Base-by-base conservation (phyloP, 2,888 invertebrate species). In the Malthinus seriepunctatus region DNA sequence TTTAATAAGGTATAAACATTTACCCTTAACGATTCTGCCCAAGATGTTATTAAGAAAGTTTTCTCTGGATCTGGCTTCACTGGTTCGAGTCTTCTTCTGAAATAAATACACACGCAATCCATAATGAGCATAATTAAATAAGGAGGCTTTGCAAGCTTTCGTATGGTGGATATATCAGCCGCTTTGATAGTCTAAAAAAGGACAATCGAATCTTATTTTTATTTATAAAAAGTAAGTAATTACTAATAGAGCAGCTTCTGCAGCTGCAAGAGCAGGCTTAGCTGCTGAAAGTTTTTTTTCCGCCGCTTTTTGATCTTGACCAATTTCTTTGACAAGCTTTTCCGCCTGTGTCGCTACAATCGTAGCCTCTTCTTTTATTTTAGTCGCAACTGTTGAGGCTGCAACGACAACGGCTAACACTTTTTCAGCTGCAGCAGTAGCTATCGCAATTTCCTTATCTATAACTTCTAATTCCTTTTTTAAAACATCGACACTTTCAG, bases 121-220 rank as follows among this genome's bases (percentile, higher is more conserved):
- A 95, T 94, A 74, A 95, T 95, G 8, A 95, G 81, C 45, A 91
- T 92, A 72, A 95, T 95, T 38, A 95, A 82, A 78, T 89, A 90
- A 1, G 95, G 95, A 1, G 95, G 95, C 72, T 94, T 94, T 56
- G 91, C 93, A 63, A 95, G 79, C 80, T 94, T 95, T 71, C 94
- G 83, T 23, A 95, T 95, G 6, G 91, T 92, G 0, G 91, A 87
- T 71, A 95, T 95, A 78, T 95, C 94, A 34, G 88, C 85, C 3
- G 93, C 86, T 82, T 93, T 94, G 67, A 95, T 94, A 2, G 95
- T 95, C 88, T 93, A 73, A 51, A 71, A 69, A 61, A n/a, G 60
- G 51, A 61, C 48, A 32, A 0, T 48, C 11, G 12, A n/a, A n/a
- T 12, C 0, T 23, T 23, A 23, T 23, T 23, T 23, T n/a, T n/a